A percentile compares a stretch with the other conserved stretches of the same genome.
These are phyloP conservation scores for Notechis scutatus DNA, from an alignment of 2,113 vertebrate genomes.

Conservation along the genomic window DNA sequence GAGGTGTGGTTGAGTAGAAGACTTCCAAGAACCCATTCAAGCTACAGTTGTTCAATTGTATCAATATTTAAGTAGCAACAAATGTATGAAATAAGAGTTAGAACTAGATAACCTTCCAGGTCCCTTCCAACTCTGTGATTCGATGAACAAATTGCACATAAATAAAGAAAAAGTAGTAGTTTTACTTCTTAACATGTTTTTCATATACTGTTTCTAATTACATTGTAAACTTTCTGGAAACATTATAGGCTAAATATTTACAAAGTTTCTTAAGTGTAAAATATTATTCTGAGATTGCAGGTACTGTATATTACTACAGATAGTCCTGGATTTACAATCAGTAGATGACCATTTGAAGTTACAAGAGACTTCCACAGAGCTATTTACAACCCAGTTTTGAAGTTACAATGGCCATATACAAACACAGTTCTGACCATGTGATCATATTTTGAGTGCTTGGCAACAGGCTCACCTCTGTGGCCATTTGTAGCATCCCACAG, in stretches of 20 bases:
- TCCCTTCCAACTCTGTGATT: neutral
- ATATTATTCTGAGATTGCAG: neutral
- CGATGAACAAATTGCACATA: neutral
- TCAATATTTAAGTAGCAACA: neutral
- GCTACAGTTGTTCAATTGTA: neutral
- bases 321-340: neutral
- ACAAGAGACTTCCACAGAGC: neutral
- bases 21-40: neutral
- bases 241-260: neutral
- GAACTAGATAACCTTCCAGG: neutral
- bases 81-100: neutral
- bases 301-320: neutral
- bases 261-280: neutral
- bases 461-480: neutral
- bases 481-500: neutral
- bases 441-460: neutral
- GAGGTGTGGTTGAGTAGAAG: neutral
- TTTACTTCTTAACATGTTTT: neutral
- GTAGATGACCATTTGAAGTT: neutral
- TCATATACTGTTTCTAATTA: neutral
- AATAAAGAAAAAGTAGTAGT: neutral
- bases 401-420: neutral
- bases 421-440: neutral
- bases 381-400: neutral
- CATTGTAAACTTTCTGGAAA: neutral